Evolutionary conservation across 2,888 invertebrate genomes (phyloP).

Genomic region (Lutraria lutraria): DNA sequence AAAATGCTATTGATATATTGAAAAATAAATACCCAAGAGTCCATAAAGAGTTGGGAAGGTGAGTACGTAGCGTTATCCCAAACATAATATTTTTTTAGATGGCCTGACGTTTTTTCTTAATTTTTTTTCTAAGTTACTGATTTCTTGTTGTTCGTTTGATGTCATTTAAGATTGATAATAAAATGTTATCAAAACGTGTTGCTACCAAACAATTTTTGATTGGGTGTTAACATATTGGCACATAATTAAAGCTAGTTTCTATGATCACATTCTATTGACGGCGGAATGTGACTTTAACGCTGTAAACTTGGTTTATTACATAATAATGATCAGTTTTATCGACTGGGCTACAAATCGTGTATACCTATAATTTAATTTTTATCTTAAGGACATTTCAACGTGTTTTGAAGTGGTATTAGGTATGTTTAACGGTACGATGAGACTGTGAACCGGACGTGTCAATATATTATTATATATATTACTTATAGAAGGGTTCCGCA

Average conservation of each 20-base stretch:
- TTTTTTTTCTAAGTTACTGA: too few relatives aligned
- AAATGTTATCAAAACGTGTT: not conserved
- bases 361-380: constrained; percentile 11
- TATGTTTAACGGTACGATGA: constrained; percentile 41
- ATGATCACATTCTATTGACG: not conserved
- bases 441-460: constrained; percentile 29
- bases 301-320: constrained; percentile 3
- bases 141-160: not conserved
- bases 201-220: not conserved
- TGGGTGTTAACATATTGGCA: not conserved
- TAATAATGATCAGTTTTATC: not conserved
- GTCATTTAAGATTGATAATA: not conserved
- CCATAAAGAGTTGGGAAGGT: too few relatives aligned
- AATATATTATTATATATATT: constrained; percentile 34
- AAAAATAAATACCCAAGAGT: too few relatives aligned
- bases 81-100: too few relatives aligned
- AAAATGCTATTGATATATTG: too few relatives aligned
- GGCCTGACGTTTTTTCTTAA: too few relatives aligned
- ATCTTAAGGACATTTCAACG: constrained; percentile 47
- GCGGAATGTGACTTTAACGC: constrained; percentile 28
- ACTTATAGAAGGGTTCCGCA: constrained; percentile 27
- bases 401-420: constrained; percentile 42
- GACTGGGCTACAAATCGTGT: not conserved
- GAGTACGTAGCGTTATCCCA: too few relatives aligned
- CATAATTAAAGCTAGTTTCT: not conserved